Evolutionary conservation across 2,113 vertebrate species (phyloP).

Genomic region (Aegithalos caudatus): DNA sequence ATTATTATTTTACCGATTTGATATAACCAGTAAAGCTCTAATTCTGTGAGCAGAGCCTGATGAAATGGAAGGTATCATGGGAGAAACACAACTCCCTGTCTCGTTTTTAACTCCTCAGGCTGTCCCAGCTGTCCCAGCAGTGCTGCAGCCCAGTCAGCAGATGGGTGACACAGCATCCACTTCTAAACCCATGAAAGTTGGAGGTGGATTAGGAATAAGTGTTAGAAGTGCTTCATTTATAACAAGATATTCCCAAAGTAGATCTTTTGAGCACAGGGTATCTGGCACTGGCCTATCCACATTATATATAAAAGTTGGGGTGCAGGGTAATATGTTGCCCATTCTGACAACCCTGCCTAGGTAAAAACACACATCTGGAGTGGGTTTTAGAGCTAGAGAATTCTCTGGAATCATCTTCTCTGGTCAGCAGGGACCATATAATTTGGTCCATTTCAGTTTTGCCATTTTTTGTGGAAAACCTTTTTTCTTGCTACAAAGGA

Average conservation of each 20-base stretch:
- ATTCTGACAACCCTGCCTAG: neutral
- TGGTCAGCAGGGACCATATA: neutral
- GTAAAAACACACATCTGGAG: neutral
- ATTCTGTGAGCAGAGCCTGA: neutral
- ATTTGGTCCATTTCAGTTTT: neutral
- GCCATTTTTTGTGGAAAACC: neutral
- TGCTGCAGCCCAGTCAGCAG: neutral
- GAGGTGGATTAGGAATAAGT: neutral
- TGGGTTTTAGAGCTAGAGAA: neutral
- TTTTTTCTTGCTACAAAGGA: neutral
- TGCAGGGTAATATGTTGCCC: rapidly evolving
- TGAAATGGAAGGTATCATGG: neutral
- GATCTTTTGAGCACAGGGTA: neutral
- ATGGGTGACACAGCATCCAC: neutral
- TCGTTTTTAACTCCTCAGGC: neutral
- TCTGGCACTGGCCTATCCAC: neutral
- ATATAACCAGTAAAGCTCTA: neutral
- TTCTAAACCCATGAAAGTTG: neutral
- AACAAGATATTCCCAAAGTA: neutral
- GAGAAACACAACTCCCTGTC: neutral
- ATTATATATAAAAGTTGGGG: rapidly evolving
- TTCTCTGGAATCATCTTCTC: neutral
- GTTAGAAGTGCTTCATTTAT: neutral
- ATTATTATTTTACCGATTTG: neutral
- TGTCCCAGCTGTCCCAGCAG: neutral